Conservation (phyloP, 2,888 invertebrate genomes). For the Phortica okadai region DNA sequence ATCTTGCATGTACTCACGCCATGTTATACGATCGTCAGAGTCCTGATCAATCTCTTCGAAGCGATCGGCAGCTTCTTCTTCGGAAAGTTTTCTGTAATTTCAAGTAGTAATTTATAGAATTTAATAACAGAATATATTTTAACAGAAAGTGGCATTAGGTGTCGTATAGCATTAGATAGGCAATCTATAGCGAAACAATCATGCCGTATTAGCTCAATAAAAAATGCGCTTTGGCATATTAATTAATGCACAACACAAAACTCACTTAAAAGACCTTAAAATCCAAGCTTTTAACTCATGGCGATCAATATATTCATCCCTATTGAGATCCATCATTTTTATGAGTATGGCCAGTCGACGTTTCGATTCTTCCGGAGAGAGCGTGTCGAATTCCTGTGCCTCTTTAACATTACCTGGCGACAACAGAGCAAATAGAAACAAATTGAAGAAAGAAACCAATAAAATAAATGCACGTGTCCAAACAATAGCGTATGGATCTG, state of each 20-base stretch:
- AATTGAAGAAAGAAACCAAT: conserved; percentile 2
- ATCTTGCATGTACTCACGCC: conserved; percentile 93
- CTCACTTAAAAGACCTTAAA: conserved; percentile 89
- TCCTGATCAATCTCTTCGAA: conserved; percentile 91
- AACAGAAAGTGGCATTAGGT: neutral
- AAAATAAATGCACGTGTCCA: conserved; percentile 26
- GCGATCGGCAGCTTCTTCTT: conserved; percentile 91
- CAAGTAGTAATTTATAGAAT: neutral
- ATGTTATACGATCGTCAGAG: conserved; percentile 87
- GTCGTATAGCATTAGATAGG: neutral
- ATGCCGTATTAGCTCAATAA: conserved; percentile 4
- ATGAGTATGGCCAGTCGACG: conserved; percentile 85
- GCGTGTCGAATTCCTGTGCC: conserved; percentile 93
- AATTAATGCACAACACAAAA: conserved; percentile 70
- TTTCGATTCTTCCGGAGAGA: conserved; percentile 91
- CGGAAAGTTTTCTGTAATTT: conserved; percentile 84
- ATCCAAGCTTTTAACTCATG: conserved; percentile 95
- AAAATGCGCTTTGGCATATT: conserved; percentile 48
- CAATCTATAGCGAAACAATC: neutral
- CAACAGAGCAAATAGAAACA: neutral
- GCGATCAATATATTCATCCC: conserved; percentile 86
- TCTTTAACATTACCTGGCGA: conserved; percentile 88
- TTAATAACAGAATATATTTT: neutral
- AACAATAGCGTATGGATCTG: conserved; percentile 10
- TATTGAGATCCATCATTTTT: conserved; percentile 91